Percentiles rank a stretch among this genome's conserved stretches.
phyloP scores from a whole-genome alignment of 2,113 vertebrate species.

The Leptobrachium leishanense region DNA sequence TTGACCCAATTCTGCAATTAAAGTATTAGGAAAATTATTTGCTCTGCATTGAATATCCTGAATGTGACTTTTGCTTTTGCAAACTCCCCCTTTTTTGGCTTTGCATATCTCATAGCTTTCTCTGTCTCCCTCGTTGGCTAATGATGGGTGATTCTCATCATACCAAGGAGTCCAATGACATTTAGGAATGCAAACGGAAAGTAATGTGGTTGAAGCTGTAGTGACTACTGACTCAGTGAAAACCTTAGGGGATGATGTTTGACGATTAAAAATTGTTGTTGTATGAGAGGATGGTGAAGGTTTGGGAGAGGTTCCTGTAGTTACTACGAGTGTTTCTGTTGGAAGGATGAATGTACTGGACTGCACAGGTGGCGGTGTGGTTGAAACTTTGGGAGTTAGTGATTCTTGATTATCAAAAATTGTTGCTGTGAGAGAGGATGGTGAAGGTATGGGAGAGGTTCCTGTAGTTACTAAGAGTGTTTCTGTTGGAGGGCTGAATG shows the following conservation, averaged over 20 bases:
- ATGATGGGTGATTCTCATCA: conserved; percentile 2
- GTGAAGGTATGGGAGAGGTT: too few species aligned
- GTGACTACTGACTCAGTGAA: background rate
- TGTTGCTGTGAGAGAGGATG: too few species aligned
- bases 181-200: too few species aligned
- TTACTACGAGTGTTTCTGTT: background rate
- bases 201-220: background rate
- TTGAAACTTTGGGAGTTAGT: too few species aligned
- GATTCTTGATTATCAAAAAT: too few species aligned
- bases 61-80: background rate
- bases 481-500: too few species aligned
- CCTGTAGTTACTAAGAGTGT: too few species aligned
- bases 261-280: background rate
- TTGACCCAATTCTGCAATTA: background rate
- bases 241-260: background rate
- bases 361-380: too few species aligned
- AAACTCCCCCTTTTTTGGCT: background rate
- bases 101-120: conserved; percentile 1
- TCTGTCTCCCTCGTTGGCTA: background rate
- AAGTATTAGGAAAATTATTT: background rate
- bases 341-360: background rate
- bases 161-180: background rate
- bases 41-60: background rate
- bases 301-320: background rate
- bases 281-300: background rate